These are phyloP conservation scores for Sebastiscus albofasciatus DNA, from an alignment of 2,797 vertebrate species.

Conservation along the genomic window DNA sequence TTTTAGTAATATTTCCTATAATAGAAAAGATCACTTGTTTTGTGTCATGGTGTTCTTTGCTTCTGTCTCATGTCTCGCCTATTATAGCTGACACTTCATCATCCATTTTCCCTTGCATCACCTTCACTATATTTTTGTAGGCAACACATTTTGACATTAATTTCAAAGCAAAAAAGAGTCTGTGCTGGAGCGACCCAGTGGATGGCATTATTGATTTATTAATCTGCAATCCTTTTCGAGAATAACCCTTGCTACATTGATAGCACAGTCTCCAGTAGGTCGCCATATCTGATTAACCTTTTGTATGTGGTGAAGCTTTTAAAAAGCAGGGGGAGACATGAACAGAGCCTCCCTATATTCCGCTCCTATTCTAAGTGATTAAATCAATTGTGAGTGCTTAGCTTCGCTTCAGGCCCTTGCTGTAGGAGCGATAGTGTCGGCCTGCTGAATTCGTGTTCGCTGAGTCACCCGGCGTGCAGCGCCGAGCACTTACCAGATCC, in stretches of 20 bases:
- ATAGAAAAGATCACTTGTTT: neutral
- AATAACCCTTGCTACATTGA: conserved; percentile 43
- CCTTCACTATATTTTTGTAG: neutral
- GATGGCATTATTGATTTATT: conserved; percentile 49
- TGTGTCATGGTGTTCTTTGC: neutral
- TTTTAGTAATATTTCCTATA: neutral
- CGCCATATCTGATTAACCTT: conserved; percentile 64
- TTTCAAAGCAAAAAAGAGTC: neutral
- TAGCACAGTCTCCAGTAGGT: conserved; percentile 46
- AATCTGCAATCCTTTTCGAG: conserved; percentile 48
- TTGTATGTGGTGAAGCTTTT: conserved; percentile 30
- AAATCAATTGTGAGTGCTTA: conserved; percentile 75
- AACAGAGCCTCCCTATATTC: conserved; percentile 53
- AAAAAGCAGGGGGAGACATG: conserved; percentile 43
- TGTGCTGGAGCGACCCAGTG: neutral
- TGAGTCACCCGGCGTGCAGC: conserved; percentile 65
- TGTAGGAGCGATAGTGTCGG: conserved; percentile 59
- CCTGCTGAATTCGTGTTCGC: conserved; percentile 56
- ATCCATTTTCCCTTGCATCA: neutral
- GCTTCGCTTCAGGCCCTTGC: conserved; percentile 54
- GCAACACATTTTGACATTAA: conserved; percentile 1
- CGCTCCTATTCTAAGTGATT: conserved; percentile 60
- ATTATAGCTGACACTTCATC: neutral
- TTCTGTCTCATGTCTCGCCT: neutral
- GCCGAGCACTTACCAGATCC: conserved; percentile 71